Base-by-base conservation (phyloP, 1,140 invertebrate species). In the Drosophila nannoptera region DNA sequence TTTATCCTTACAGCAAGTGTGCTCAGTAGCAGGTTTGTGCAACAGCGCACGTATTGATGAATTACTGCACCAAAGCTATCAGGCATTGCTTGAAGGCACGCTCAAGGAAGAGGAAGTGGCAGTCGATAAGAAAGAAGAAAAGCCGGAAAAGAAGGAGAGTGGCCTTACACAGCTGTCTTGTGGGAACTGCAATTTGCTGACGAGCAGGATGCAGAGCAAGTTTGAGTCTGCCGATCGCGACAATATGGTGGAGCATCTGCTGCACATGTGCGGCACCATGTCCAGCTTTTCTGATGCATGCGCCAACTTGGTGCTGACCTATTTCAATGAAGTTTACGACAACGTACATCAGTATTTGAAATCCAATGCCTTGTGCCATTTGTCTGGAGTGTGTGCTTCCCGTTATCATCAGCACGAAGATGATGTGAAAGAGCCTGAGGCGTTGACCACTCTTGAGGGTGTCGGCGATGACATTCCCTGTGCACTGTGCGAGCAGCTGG, bases 21-120 rank as follows among this genome's bases (percentile, higher is more conserved):
- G 96, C 88, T 93, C 94, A 0, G 95, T 97, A 4, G 95, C 96
- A 69, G 96, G 96, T 32, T 92, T 98, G 7, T 98, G 97, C 80
- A 97, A 97, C 87, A 96, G 93, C 87, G 92, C 90, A 35, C 89
- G 89, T 52, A 93, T 96, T 69, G 94, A 96, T 87, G 90, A 92
- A 46, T 75, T 96, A 35, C 77, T 96, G 9, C 89, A 88, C 31
- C 31, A 33, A 0, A 12, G 50, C 29, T 76, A 76, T 9, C 67
- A 73, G 55, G 16, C 50, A 1, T 77, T 54, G 5, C 54, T 88
- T 3, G 83, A 86, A 29, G 87, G 80, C 11, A 73, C 75, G 0
- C 8, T 75, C 7, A 54, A 63, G 16, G 69, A 73, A 7, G 72
- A 80, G 2, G 56, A 75, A 0, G 91, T 71, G 14, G 64, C 7